Evolutionary conservation across 2,113 vertebrate genomes (phyloP), one percentile per base, ranked within the genome.

Genomic region (Marcusenius ussheri): DNA sequence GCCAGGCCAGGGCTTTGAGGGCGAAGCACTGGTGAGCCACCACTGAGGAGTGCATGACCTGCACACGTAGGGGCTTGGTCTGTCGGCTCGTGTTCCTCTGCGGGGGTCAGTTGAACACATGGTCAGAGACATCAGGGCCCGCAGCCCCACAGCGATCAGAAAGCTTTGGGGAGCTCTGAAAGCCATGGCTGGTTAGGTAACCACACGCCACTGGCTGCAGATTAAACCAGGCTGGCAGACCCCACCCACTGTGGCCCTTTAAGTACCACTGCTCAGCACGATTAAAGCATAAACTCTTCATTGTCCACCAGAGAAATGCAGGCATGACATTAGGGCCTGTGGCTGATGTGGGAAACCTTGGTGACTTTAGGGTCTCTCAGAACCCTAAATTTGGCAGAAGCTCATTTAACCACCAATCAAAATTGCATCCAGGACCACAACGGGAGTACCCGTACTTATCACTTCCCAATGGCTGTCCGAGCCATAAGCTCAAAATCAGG

Each of bases 1-100:
- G 95, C 98, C 98, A 99, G 90, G 95, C 95, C 31, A 99, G 96
- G 49, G 97, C 94, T 92, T 97, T 98, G 93, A 99, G 96, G 88
- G 98, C 98, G 90, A 99, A 99, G 92, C 97, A 97, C 95, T 99
- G 98, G 94, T 99, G 98, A 80, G 98, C 98, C 27, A 99, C 98
- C 53, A 99, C 96, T 47, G 98, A 97, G 0, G 98, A 98, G 95
- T 98, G 98, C 98, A 99, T 99, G 91, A 99, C 98, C 94, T 99
- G 97, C 50, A 99, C 98, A 90, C 98, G 96, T 90, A 99, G 93
- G 15, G 98, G 98, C 90, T 99, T 99, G 17, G 98, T 98, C 95
- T 99, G 98, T 56, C 98, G 97, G 93, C 98, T 98, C 89, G 98
- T 99, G 95, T 97, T 98, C 93, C 98, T 97, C 98, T 99, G 96